Percentiles rank a stretch among this genome's conserved stretches.
These are phyloP conservation scores for Neosilurus mollespiculum DNA, from an alignment of 2,797 vertebrate species.

Conservation along the genomic window DNA sequence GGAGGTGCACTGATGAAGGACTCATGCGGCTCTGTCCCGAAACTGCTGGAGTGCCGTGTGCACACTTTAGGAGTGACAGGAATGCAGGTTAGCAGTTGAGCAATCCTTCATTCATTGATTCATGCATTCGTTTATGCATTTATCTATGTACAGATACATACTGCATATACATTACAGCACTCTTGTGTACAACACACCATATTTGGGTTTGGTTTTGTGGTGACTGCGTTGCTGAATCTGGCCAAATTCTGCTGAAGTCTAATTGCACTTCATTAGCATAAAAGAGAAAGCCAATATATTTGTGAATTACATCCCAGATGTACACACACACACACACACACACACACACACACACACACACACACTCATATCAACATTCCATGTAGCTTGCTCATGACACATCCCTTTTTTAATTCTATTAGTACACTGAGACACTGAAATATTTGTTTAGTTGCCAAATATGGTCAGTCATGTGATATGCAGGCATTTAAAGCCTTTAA, in stretches of 20 bases:
- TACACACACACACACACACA: neutral
- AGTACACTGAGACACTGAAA: neutral
- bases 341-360: neutral
- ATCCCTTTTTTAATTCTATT: neutral
- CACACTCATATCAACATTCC: neutral
- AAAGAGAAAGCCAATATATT: neutral
- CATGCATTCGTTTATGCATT: neutral
- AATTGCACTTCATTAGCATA: neutral
- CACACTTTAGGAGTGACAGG: conserved; percentile 8
- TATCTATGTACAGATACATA: neutral
- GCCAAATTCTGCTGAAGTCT: conserved; percentile 4
- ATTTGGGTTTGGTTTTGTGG: neutral
- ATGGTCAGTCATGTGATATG: neutral
- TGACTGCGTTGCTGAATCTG: neutral
- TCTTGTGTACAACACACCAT: neutral
- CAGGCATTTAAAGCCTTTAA: too few relatives aligned
- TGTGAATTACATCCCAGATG: conserved; percentile 8
- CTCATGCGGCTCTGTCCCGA: conserved; percentile 66
- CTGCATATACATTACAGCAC: too few relatives aligned
- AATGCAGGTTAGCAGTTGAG: conserved; percentile 8
- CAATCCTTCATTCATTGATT: conserved; percentile 5
- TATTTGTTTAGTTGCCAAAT: neutral
- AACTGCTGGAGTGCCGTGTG: conserved; percentile 48
- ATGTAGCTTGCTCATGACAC: neutral
- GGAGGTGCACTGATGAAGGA: conserved; percentile 64